These are phyloP conservation scores for Heliangelus exortis DNA, from an alignment of 2,797 vertebrate species.

Conservation along the genomic window DNA sequence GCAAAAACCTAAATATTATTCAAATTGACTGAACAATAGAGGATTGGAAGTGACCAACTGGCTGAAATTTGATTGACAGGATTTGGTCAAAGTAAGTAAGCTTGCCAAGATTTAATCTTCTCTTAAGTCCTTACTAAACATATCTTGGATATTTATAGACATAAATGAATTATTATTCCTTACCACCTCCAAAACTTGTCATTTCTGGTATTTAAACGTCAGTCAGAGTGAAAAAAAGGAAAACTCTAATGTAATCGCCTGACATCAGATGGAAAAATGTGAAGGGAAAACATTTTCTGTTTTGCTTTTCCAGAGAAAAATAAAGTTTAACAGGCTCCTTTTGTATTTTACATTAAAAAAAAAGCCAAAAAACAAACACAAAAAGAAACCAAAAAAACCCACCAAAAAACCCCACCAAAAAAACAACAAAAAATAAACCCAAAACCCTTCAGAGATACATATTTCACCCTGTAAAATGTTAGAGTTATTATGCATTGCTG, in stretches of 20 bases:
- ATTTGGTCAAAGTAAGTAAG: conserved; percentile 64
- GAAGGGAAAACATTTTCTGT: conserved; percentile 44
- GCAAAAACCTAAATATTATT: conserved; percentile 62
- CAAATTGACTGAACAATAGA: conserved; percentile 68
- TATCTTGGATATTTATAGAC: conserved; percentile 73
- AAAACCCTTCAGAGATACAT: neutral
- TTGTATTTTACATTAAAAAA: neutral
- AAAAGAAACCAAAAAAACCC: too few species aligned
- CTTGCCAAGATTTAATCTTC: conserved; percentile 75
- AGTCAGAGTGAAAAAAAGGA: conserved; percentile 70
- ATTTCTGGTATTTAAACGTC: conserved; percentile 73
- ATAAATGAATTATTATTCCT: conserved; percentile 72
- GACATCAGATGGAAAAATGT: conserved; percentile 65
- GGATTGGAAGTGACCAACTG: conserved; percentile 74
- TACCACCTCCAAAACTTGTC: conserved; percentile 66
- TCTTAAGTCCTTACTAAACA: conserved; percentile 73
- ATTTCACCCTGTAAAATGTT: conserved; percentile 3
- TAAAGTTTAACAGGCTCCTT: conserved; percentile 35
- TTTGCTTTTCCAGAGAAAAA: conserved; percentile 55
- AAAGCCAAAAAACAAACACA: neutral
- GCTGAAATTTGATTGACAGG: conserved; percentile 74
- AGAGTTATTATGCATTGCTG: conserved; percentile 22
- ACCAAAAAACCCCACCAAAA: too few species aligned
- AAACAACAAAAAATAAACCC: too few species aligned
- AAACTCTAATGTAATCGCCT: conserved; percentile 58